Evolutionary conservation across 2,113 vertebrate species (phyloP), one percentile per base, ranked within the genome.

Genomic region (Bos javanicus): DNA sequence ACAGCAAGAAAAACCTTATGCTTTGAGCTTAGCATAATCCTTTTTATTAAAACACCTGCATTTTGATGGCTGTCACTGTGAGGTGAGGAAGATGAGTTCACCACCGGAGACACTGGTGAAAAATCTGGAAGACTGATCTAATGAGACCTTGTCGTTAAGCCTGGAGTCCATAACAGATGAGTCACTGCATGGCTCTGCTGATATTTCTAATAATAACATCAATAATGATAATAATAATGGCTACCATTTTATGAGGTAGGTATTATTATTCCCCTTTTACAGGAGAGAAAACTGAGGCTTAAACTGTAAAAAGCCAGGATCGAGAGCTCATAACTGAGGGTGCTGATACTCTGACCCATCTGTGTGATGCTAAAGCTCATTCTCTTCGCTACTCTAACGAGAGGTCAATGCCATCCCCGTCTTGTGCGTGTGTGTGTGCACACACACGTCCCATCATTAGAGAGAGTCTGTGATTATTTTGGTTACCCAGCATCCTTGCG

Each of bases 381-480:
- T 56, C 36, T 46, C 36, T 81, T 21, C 15, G 23, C 39, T 39
- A 3, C 54, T 91, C 7, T 28, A 43, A 23, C 16, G 36, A 57
- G 26, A 95, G 87, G 52, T 36, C 78, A 39, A 62, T 39, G 36
- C 50, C 33, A 54, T 39, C 21, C 74, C 64, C 4, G 1, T 2
- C 48, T 36, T 33, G 6, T 52, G 9, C 0, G 0, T 36, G 80
- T 15, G 80, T 1, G 15, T 5, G 12, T 17, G 2, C 13, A 14
- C 71, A 46, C 12, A n/a, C 56, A n/a, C 6, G 1, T 56, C 36
- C 28, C 50, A 19, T 56, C 6, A 2, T 84, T 46, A 48, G 9
- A 89, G 9, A 36, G 28, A 11, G 25, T 71, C 76, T 71, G 87
- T 56, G 56, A 50, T 71, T 16, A 50, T 60, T 48, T 84, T 60